Percentiles rank a stretch among this genome's conserved stretches.
These are phyloP conservation scores for Brassicogethes aeneus DNA, from an alignment of 2,888 invertebrate species.

Conservation along the genomic window DNA sequence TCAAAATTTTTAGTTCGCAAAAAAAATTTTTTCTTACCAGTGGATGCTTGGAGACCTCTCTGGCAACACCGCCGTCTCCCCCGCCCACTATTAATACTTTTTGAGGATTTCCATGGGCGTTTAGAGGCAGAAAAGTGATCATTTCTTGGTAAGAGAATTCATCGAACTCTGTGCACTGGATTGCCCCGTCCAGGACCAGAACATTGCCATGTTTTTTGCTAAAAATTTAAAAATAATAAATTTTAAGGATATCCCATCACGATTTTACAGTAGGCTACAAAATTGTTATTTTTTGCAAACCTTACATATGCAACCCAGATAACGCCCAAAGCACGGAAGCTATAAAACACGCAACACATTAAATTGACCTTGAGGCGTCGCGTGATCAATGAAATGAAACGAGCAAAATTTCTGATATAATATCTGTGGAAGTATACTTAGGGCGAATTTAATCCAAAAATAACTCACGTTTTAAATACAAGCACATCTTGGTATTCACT, in stretches of 20 bases:
- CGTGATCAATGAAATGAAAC: no score
- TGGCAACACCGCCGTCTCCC: conserved; percentile 95
- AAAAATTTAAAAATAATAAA: conserved; percentile 18
- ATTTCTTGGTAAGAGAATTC: conserved; percentile 98
- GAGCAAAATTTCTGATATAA: no score
- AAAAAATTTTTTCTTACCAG: conserved; percentile 61
- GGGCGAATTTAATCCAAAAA: no score
- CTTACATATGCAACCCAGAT: no score
- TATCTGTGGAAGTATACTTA: no score
- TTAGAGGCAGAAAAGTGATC: conserved; percentile 90
- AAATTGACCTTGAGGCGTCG: no score
- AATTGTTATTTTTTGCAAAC: neutral
- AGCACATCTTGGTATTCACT: neutral
- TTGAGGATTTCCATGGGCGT: conserved; percentile 83
- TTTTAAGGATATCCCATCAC: neutral
- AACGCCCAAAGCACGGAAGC: no score
- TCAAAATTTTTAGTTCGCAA: no score
- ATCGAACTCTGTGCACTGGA: conserved; percentile 93
- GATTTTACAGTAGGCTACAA: neutral
- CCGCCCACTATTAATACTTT: conserved; percentile 94
- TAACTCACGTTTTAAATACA: conserved; percentile 1
- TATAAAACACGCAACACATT: no score
- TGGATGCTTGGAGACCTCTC: conserved; percentile 92
- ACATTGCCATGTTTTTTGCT: conserved; percentile 75
- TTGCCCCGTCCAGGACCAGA: conserved; percentile 88